Percentiles rank a stretch among this genome's conserved stretches.
These are phyloP conservation scores for Liposcelis brunnea DNA, from an alignment of 2,888 invertebrate genomes.

Conservation along the genomic window DNA sequence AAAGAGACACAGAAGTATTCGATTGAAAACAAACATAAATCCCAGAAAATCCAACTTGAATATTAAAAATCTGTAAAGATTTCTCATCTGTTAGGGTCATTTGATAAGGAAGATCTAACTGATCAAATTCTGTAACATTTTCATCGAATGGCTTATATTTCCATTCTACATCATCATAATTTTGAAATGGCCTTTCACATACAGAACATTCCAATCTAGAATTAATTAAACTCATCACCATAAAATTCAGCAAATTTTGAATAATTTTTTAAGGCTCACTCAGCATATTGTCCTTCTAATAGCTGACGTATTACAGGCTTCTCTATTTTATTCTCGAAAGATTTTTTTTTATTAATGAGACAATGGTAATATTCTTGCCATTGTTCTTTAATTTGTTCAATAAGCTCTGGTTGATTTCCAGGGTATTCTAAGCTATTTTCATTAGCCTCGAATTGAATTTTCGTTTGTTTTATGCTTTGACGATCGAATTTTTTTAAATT, in stretches of 20 bases:
- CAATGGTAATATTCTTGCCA: conserved; percentile 40
- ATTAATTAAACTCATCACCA: too few relatives aligned
- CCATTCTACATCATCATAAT: neutral
- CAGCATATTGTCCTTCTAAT: neutral
- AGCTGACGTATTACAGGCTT: neutral
- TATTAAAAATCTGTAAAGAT: neutral
- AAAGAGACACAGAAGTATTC: neutral
- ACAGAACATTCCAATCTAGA: neutral
- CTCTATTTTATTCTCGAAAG: neutral
- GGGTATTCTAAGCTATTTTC: conserved; percentile 30
- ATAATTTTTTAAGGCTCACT: too few relatives aligned
- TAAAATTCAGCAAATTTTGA: too few relatives aligned
- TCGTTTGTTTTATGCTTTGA: neutral
- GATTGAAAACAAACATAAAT: neutral
- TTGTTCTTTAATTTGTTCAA: conserved; percentile 24
- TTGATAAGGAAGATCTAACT: neutral
- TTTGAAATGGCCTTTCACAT: neutral
- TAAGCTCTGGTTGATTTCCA: conserved; percentile 25
- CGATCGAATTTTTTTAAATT: neutral
- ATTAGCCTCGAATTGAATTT: conserved; percentile 11
- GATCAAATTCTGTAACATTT: neutral
- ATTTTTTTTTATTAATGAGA: conserved; percentile 19
- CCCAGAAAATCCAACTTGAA: neutral
- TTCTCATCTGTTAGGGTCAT: neutral
- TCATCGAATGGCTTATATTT: neutral